Conservation (phyloP, 1,140 invertebrate genomes). For the Acarapis woodi region DNA sequence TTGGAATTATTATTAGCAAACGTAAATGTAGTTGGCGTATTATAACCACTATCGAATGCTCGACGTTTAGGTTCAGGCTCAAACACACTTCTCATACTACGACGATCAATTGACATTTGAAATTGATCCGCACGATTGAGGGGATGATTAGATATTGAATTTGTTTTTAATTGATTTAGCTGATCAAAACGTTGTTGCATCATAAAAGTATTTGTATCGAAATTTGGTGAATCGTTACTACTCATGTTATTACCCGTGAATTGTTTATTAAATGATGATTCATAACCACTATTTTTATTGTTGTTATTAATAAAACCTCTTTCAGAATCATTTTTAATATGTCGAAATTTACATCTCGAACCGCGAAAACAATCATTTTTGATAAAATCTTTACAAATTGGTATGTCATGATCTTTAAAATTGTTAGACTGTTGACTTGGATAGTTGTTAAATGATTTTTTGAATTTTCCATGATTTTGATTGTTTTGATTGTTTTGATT, state of each 20-base stretch:
- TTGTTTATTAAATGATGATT: too few relatives aligned
- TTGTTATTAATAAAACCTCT: too few relatives aligned
- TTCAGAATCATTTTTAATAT: too few relatives aligned
- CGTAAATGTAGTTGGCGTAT: background rate
- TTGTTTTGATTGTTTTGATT: too few relatives aligned
- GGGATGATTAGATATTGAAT: background rate
- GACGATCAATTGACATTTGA: too few relatives aligned
- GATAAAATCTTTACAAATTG: slow-evolving; percentile 41
- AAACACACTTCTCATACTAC: too few relatives aligned
- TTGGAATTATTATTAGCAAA: too few relatives aligned
- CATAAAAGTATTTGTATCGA: background rate
- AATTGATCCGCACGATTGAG: too few relatives aligned
- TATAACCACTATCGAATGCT: slow-evolving; percentile 2
- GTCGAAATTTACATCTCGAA: slow-evolving; percentile 24
- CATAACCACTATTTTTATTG: too few relatives aligned
- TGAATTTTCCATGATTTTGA: background rate
- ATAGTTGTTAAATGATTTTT: background rate
- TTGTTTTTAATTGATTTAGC: background rate
- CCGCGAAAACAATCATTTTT: slow-evolving; percentile 36
- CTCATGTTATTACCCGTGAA: too few relatives aligned
- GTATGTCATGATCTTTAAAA: slow-evolving; percentile 17
- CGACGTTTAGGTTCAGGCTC: slow-evolving; percentile 13
- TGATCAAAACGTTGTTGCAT: background rate
- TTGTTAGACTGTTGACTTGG: background rate
- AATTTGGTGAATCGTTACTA: too few relatives aligned